Conservation (phyloP, 2,113 vertebrate genomes). For the Lepisosteus oculatus region DNA sequence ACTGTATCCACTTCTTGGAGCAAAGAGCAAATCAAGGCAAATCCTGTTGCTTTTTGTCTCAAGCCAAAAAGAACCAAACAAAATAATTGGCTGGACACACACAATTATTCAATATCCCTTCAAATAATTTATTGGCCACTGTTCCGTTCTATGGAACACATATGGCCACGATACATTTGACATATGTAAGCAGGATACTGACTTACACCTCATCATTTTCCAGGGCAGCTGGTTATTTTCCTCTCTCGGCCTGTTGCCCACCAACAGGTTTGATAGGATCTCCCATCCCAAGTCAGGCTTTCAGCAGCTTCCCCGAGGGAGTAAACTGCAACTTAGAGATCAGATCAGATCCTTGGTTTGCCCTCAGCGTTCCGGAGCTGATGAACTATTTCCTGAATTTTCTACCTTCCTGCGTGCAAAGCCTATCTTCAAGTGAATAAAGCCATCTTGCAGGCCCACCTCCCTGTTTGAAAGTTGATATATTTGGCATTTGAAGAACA, state of each 20-base stretch:
- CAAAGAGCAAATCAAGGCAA: too few species aligned
- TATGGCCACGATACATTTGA: neutral
- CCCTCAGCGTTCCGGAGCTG: neutral
- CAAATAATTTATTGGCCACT: too few species aligned
- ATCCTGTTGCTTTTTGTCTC: too few species aligned
- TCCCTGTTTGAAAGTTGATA: neutral
- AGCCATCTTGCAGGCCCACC: neutral
- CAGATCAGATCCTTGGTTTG: neutral
- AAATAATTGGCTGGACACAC: too few species aligned
- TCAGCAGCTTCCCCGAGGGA: neutral
- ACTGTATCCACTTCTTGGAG: too few species aligned
- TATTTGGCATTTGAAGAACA: neutral
- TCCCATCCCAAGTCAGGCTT: neutral
- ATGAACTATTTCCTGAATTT: neutral
- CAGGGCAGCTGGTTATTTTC: slow-evolving; percentile 14
- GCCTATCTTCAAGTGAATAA: neutral
- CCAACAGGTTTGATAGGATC: neutral
- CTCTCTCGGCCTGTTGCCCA: neutral
- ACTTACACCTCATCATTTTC: slow-evolving; percentile 9
- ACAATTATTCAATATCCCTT: too few species aligned
- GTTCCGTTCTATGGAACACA: neutral
- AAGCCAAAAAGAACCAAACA: too few species aligned
- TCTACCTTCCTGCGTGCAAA: neutral
- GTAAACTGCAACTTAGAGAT: neutral
- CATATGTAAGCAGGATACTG: slow-evolving; percentile 7